Percentiles rank a stretch among this genome's conserved stretches.
Conservation (phyloP, 2,888 invertebrate genomes). For the Limnephilus marmoratus region DNA sequence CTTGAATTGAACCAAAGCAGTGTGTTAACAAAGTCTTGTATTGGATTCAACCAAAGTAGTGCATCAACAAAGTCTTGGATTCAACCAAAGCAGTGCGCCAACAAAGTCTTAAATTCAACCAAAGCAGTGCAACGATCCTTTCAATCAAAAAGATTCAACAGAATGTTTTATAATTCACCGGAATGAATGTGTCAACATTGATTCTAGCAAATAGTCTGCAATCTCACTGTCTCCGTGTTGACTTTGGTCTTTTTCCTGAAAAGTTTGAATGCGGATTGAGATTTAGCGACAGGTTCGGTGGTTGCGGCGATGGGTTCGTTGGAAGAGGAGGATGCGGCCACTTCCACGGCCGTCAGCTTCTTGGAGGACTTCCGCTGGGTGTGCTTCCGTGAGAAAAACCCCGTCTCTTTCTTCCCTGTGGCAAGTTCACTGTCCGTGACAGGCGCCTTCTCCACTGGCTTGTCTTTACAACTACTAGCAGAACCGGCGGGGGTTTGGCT, state of each 20-base stretch:
- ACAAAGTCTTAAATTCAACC: background rate
- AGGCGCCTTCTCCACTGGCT: slow-evolving; percentile 57
- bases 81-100: background rate
- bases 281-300: slow-evolving; percentile 62
- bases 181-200: background rate
- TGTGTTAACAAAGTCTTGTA: background rate
- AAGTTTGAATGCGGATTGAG: slow-evolving; percentile 73
- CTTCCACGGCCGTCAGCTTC: slow-evolving; percentile 71
- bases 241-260: slow-evolving; percentile 74
- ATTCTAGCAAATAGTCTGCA: slow-evolving; percentile 59
- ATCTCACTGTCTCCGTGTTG: slow-evolving; percentile 58
- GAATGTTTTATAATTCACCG: background rate
- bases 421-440: background rate
- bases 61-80: background rate
- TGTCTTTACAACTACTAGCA: background rate
- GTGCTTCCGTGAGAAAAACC: slow-evolving; percentile 73
- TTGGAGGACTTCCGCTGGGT: slow-evolving; percentile 74
- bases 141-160: too few relatives aligned
- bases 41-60: background rate
- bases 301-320: background rate
- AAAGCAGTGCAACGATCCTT: background rate
- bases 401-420: slow-evolving; percentile 68
- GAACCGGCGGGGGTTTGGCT: background rate
- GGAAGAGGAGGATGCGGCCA: slow-evolving; percentile 6
- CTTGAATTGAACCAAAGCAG: background rate